Conservation (phyloP, 2,797 vertebrate genomes). For the Gila robusta region DNA sequence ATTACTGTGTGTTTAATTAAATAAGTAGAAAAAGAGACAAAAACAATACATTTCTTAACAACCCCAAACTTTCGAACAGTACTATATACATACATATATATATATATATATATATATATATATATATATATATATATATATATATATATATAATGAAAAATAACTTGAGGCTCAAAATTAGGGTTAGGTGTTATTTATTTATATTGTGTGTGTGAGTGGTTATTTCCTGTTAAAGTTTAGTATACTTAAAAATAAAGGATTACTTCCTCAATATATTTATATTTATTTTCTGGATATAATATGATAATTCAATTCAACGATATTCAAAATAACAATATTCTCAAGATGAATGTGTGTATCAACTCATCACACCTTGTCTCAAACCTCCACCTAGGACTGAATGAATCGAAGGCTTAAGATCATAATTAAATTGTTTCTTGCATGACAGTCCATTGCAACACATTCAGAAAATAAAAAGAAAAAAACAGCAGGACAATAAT, state of each 20-base stretch:
- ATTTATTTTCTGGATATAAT: neutral
- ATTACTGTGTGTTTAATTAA: neutral
- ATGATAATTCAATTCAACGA: neutral
- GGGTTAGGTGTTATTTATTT: neutral
- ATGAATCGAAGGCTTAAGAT: slow-evolving; percentile 16
- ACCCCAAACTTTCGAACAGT: neutral
- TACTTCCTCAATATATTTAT: neutral
- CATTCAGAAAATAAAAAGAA: slow-evolving; percentile 6
- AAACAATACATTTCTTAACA: neutral
- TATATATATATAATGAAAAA: neutral
- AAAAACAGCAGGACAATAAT: slow-evolving; percentile 67
- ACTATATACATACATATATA: neutral
- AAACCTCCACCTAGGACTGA: neutral
- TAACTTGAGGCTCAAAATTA: neutral
- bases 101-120: no score
- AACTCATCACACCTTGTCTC: neutral
- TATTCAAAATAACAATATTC: slow-evolving; percentile 21
- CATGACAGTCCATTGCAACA: slow-evolving; percentile 10
- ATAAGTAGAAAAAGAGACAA: neutral
- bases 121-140: no score
- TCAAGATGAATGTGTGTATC: neutral
- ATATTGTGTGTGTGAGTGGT: neutral
- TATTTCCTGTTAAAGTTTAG: neutral
- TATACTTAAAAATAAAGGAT: neutral
- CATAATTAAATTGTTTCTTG: slow-evolving; percentile 13